Percentiles rank a stretch among this genome's conserved stretches.
Conservation (phyloP, 2,113 vertebrate species). For the Sinocyclocheilus rhinocerous region DNA sequence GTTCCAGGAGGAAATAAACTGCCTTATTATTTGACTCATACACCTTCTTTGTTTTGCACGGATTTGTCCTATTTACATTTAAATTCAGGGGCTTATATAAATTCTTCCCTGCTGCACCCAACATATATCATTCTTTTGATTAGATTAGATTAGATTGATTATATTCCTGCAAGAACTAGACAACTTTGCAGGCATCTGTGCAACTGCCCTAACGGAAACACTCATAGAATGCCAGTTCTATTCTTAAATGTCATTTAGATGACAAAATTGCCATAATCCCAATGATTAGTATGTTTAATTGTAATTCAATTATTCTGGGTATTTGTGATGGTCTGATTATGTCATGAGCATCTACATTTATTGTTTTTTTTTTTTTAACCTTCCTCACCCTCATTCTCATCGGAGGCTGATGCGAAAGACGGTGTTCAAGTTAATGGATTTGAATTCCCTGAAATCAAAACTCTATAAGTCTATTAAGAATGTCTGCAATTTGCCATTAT, state of each 20-base stretch:
- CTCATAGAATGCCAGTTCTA: too few relatives aligned
- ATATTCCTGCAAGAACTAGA: background rate
- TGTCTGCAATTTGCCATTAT: conserved; percentile 67
- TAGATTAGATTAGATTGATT: conserved; percentile 12
- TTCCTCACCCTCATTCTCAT: background rate
- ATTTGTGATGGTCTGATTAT: background rate
- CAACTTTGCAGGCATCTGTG: background rate
- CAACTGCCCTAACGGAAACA: background rate
- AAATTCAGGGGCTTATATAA: conserved; percentile 17
- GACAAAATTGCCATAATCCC: background rate
- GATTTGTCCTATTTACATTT: conserved; percentile 20
- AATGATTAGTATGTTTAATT: background rate
- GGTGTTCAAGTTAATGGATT: conserved; percentile 67
- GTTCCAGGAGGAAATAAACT: conserved; percentile 57
- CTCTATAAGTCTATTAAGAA: conserved; percentile 68
- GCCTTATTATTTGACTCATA: conserved; percentile 51
- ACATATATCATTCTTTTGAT: conserved; percentile 17
- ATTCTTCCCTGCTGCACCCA: conserved; percentile 8
- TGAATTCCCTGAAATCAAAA: conserved; percentile 66
- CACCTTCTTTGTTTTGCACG: conserved; percentile 28
- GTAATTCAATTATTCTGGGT: background rate
- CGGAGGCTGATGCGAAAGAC: conserved; percentile 49
- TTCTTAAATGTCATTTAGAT: too few relatives aligned
- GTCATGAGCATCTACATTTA: background rate
- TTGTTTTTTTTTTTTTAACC: background rate